A percentile compares a stretch with the other conserved stretches of the same genome.
Evolutionary conservation across 2,113 vertebrate genomes (phyloP).

Genomic region (Lepus americanus): DNA sequence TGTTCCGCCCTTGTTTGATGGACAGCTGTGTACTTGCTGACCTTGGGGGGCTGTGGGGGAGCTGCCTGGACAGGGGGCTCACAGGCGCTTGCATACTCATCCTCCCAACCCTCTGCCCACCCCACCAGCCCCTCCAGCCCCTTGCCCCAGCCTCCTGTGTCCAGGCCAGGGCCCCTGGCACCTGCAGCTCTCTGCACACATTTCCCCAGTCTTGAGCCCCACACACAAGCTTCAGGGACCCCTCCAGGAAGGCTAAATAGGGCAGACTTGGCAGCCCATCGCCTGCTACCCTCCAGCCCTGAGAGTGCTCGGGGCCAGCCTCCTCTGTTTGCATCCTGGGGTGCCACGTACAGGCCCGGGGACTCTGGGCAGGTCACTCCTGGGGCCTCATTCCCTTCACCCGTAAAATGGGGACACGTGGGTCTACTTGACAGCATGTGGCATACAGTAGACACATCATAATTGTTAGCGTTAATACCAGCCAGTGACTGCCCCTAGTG

Average conservation of each 20-base stretch:
- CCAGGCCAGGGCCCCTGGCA: background rate
- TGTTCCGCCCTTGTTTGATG: background rate
- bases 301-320: background rate
- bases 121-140: background rate
- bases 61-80: background rate
- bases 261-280: background rate
- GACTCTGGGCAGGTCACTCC: background rate
- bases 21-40: background rate
- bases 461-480: background rate
- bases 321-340: background rate
- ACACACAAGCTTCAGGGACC: background rate
- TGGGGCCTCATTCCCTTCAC: background rate
- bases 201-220: background rate
- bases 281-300: background rate
- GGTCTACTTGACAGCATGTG: background rate
- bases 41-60: background rate
- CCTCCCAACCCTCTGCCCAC: background rate
- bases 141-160: background rate
- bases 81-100: background rate
- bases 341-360: too few species aligned
- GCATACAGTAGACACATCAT: background rate
- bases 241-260: background rate
- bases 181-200: background rate
- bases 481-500: background rate
- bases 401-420: background rate